These are phyloP conservation scores for Vombatus ursinus DNA, from an alignment of 2,113 vertebrate species.

Conservation along the genomic window DNA sequence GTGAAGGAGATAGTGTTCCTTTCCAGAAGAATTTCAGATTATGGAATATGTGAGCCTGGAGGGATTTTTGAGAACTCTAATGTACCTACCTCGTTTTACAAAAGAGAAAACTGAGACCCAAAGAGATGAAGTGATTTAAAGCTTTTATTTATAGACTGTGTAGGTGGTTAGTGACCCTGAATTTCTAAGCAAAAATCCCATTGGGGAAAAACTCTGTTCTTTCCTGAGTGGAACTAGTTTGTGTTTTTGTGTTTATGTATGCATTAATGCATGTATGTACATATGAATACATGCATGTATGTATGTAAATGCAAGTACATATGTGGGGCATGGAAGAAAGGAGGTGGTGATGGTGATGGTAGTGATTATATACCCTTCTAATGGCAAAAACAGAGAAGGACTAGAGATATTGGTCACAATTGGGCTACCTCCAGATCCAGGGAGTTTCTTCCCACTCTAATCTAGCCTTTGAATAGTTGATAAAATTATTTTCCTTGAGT, in stretches of 20 bases:
- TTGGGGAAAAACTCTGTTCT: not conserved
- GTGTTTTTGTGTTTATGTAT: not conserved
- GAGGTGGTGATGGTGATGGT: too few species aligned
- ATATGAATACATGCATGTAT: too few species aligned
- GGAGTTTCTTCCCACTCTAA: not conserved
- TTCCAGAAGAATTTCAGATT: not conserved
- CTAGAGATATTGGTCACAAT: not conserved
- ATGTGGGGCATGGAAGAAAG: not conserved
- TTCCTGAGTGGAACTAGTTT: not conserved
- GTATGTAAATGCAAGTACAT: too few species aligned
- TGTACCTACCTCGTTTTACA: too few species aligned
- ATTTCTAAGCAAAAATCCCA: too few species aligned
- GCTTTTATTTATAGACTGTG: too few species aligned
- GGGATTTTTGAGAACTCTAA: too few species aligned
- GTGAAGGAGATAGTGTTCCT: not conserved
- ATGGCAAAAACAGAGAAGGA: not conserved
- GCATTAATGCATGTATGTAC: not conserved
- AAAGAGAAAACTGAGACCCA: too few species aligned
- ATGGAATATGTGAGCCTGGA: too few species aligned
- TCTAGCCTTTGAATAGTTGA: not conserved
- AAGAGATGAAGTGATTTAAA: too few species aligned
- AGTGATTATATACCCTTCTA: not conserved
- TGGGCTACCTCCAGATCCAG: not conserved
- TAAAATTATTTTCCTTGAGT: not conserved
- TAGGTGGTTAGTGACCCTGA: too few species aligned